Base-by-base conservation (phyloP, 1,140 invertebrate species). In the Augochlora pura region DNA sequence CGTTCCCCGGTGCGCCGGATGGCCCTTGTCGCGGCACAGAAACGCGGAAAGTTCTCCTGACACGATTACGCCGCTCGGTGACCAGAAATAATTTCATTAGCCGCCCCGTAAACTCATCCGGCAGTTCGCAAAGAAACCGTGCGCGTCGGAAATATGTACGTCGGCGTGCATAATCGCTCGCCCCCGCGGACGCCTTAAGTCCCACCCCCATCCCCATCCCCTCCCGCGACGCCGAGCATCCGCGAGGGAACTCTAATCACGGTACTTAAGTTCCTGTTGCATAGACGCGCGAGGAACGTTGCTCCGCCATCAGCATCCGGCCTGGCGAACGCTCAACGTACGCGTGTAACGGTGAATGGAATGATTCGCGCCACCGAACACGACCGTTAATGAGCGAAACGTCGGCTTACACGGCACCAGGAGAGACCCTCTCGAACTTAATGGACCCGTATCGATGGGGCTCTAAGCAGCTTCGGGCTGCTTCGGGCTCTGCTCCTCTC, bases 1-100 rank as follows among this genome's bases (percentile, higher is more conserved):
- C 67, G 80, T 78, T 71, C 75, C 75, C 66, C 27, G 25, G 54
- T n/a, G 54, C 23, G 52, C 73, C 54, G 75, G 63, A 69, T 85
- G 84, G 80, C 75, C 80, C 83, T 86, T 82, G 75, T 82, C 84
- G 63, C 70, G 67, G 77, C 83, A 85, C 63, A 75, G 84, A 86
- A 85, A 85, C 73, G 79, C 80, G 68, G 62, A 76, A 78, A 86
- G 70, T 84, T 84, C 83, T 64, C 80, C 60, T 66, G 75, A 79
- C 76, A 70, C 77, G 80, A 79, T 74, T 86, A 76, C 67, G 77
- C 66, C 80, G 71, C 83, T 82, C 83, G 57, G 73, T 85, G 84
- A 86, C 84, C 84, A 86, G 79, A 86, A 86, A 81, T 86, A 86
- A 86, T 86, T 81, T 82, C 74, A 85, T 86, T 86, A 84, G 57